Evolutionary conservation across 2,888 invertebrate genomes (phyloP), one percentile per base, ranked within the genome.

Genomic region (Temnothorax ravouxi): DNA sequence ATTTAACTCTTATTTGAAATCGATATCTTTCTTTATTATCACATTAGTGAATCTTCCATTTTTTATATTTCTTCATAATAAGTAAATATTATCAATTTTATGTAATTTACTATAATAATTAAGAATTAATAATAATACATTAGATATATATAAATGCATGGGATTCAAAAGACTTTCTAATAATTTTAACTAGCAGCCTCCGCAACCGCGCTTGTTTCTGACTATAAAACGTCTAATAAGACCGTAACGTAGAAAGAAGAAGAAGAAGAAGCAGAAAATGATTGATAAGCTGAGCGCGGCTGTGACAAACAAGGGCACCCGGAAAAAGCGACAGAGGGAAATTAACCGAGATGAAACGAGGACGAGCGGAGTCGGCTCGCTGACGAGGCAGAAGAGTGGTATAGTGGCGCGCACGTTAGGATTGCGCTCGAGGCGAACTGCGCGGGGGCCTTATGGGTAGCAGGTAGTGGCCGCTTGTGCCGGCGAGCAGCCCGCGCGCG

Each of bases 391-490:
- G 50, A 82, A 72, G 66, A 67, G 52, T 15, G 44, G 61, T 47
- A 41, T 25, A 52, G 71, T 34, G 67, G 34, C 29, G 74, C 59
- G 74, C 44, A 67, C 77, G 67, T 47, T 47, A 69, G 25, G 38
- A 71, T 25, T 74, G 80, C 61, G 47, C 74, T 62, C 62, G 67
- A 64, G 67, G 83, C 44, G 38, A 71, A 69, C 29, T 34, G 47
- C 47, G 54, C 47, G 83, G 84, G 75, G 82, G 84, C 84, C 86
- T 90, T 90, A 90, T 87, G 90, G 88, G 85, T 80, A 90, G 89
- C 87, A 90, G 87, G 90, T 89, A 90, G 90, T 88, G 88, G 89
- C 85, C 47, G 80, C 59, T 72, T 80, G 77, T 77, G 77, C 79
- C 47, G 72, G 59, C 25, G 76, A 64, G 64, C 50, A 76, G 47